Conservation (phyloP, 2,797 vertebrate genomes). For the Thripadectes ignobilis region DNA sequence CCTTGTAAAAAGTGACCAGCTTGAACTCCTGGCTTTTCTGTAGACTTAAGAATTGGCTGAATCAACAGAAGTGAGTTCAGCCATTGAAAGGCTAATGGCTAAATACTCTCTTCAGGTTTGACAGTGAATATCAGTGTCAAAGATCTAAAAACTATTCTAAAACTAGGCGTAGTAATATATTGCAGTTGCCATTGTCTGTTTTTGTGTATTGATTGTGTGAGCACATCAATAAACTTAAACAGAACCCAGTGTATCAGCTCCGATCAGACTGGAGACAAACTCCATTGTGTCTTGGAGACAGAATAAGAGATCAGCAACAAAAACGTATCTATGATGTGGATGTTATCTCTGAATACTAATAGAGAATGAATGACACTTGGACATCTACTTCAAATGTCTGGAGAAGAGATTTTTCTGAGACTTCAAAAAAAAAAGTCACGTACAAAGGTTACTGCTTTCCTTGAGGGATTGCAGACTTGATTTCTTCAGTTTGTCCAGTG, state of each 20-base stretch:
- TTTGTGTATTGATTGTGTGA: neutral
- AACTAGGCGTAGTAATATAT: neutral
- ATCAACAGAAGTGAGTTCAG: neutral
- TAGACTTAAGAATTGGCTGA: neutral
- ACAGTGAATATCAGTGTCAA: neutral
- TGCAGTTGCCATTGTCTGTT: neutral
- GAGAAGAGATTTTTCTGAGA: neutral
- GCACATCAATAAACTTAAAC: neutral
- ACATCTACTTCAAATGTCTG: neutral
- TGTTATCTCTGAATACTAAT: neutral
- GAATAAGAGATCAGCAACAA: neutral
- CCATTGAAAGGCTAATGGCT: neutral
- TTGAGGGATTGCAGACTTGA: neutral
- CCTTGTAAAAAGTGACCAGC: neutral
- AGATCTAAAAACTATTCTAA: neutral
- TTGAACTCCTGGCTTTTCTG: neutral
- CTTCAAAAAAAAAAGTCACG: neutral
- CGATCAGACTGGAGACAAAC: neutral
- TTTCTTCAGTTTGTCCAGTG: neutral
- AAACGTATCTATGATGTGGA: neutral
- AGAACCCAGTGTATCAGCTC: neutral
- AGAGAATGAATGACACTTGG: neutral
- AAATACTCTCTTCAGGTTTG: neutral
- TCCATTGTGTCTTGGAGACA: neutral
- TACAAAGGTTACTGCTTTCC: neutral